Base-by-base conservation (phyloP, 2,113 vertebrate genomes). In the Dunckerocampus dactyliophorus region DNA sequence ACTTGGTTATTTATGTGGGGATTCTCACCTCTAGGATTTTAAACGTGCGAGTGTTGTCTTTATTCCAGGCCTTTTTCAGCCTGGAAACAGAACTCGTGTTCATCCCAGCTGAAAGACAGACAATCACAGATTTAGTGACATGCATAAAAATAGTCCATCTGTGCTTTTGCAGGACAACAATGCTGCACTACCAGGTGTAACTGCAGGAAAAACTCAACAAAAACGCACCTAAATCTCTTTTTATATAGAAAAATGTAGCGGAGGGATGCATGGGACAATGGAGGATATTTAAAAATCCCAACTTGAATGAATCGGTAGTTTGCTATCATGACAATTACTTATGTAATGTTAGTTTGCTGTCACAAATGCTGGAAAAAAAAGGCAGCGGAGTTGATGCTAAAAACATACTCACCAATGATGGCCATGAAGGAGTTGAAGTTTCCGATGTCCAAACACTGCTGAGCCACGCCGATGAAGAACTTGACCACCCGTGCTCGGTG, bases 351-450 rank as follows among this genome's bases (percentile, higher is more conserved):
- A n/a, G n/a, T n/a, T n/a, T n/a, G n/a, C n/a, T n/a, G n/a, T n/a
- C n/a, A n/a, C n/a, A n/a, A n/a, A n/a, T n/a, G 31, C 52, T 54
- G 8, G 47, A 17, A 48, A 6, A 48, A n/a, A 16, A 48, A 16
- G 47, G 47, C 47, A 48, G 15, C 12, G 5, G 15, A 48, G 47
- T 8, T 48, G 2, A 16, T n/a, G 16, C 7, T 48, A 28, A 28
- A 28, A 28, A 28, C 2, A 62, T 37, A 94, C 95, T 94, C 88
- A 98, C 96, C 96, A 81, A 95, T 93, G 68, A 98, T 95, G 71
- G 95, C 96, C 95, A 96, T 95, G 71, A 96, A 90, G 0, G 95
- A 98, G 86, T 95, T 96, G 80, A 96, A 96, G 90, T 97, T 98
- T 82, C 96, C 94, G 1, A 96, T 96, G 86, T 95, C 96, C 89